A percentile compares a stretch with the other conserved stretches of the same genome.
phyloP scores from a whole-genome alignment of 37 sponge, comb jelly and placozoan species.

The Diacarnus erythraeanus region DNA sequence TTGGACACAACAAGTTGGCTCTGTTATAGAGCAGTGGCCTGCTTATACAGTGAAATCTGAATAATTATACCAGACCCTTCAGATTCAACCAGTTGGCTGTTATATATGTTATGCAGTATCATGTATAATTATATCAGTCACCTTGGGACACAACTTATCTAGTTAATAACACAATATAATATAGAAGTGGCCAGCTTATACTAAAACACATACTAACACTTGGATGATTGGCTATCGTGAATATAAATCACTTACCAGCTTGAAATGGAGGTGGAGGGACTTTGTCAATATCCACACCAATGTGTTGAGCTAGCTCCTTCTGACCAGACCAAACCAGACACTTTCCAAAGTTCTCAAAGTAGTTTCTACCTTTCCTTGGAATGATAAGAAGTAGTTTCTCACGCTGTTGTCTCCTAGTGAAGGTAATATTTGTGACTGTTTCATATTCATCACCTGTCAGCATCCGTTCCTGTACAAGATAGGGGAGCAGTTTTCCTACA shows the following conservation, averaged over 20 bases:
- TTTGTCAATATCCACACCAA: constrained; percentile 26
- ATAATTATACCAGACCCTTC: too few species aligned
- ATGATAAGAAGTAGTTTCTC: constrained; percentile 32
- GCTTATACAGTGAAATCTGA: too few species aligned
- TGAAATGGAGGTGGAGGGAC: constrained; percentile 18
- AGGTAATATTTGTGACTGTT: constrained; percentile 2
- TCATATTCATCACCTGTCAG: constrained; percentile 49
- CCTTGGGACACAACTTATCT: too few species aligned
- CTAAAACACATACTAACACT: too few species aligned
- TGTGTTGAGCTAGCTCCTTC: constrained; percentile 33
- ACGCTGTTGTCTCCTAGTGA: not conserved
- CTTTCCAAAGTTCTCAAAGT: constrained; percentile 44
- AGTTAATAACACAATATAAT: too few species aligned
- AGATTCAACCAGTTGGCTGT: too few species aligned
- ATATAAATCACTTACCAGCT: constrained; percentile 7
- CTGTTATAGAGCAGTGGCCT: too few species aligned
- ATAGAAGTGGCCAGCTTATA: too few species aligned
- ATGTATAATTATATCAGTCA: too few species aligned
- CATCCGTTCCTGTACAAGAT: constrained; percentile 43
- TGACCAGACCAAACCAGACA: constrained; percentile 66
- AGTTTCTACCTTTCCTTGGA: constrained; percentile 41
- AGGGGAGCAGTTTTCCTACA: constrained; percentile 39
- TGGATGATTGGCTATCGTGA: too few species aligned
- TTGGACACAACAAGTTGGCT: too few species aligned
- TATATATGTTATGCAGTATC: too few species aligned